These are phyloP conservation scores for Nothoprocta pentlandii DNA, from an alignment of 2,113 vertebrate species.

Conservation along the genomic window DNA sequence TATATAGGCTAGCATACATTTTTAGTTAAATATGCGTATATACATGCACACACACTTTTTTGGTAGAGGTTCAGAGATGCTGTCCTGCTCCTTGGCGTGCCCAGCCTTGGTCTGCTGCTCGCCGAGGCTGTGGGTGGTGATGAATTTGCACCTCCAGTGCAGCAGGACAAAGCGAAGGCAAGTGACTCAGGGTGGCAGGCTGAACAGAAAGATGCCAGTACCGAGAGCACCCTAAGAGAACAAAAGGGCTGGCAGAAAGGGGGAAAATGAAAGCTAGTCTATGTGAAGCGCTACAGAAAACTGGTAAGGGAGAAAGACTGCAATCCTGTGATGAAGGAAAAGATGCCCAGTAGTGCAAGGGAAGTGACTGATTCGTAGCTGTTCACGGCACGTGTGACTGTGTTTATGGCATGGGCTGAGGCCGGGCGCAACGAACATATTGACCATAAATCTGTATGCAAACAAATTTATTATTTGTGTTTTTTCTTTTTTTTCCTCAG, in stretches of 20 bases:
- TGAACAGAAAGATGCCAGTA: background rate
- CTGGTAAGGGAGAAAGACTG: background rate
- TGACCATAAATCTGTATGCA: background rate
- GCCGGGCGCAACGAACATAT: background rate
- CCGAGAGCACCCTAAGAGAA: background rate
- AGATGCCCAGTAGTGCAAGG: background rate
- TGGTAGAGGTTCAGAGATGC: background rate
- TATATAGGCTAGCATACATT: no score
- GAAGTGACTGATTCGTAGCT: constrained; percentile 5
- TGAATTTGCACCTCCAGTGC: background rate
- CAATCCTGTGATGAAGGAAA: background rate
- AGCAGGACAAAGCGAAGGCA: background rate
- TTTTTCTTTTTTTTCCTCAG: background rate
- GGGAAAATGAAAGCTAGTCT: background rate
- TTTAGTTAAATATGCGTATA: no score
- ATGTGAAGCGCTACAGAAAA: background rate
- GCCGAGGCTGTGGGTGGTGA: background rate
- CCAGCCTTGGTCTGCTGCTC: rapidly evolving
- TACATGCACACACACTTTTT: no score
- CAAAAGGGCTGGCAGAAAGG: background rate
- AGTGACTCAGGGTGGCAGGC: background rate
- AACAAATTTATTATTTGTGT: background rate
- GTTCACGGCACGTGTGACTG: background rate
- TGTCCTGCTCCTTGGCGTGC: no score
- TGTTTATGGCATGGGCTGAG: background rate